Base-by-base conservation (phyloP, 2,797 vertebrate species). In the Sphenopsis melanotis region DNA sequence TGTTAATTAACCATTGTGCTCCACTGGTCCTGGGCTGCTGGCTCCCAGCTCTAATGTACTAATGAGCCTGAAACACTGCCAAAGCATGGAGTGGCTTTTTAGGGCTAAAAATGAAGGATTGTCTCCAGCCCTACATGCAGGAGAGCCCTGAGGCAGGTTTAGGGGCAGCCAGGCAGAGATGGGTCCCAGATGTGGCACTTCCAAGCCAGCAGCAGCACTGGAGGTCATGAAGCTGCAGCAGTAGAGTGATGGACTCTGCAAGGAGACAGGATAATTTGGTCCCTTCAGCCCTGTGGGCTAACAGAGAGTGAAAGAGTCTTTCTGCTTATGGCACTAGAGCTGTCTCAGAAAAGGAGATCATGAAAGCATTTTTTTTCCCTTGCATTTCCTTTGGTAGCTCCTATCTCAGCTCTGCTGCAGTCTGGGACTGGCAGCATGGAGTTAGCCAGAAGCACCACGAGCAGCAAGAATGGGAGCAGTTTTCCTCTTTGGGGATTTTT, bases 1-100 rank as follows among this genome's bases (percentile, higher is more conserved):
- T 91, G 72, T 83, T 96, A 94, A 95, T 96, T 92, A 96, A 91
- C 82, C 46, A 84, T 64, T 65, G 82, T 91, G 80, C 55, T 95
- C 81, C 39, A 17, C 75, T 68, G 57, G 77, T 82, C 65, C 71
- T n/a, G 50, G 41, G 64, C 75, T 86, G 77, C 63, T 34, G 36
- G 63, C 90, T 85, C 23, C 6, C 61, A 83, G 71, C 65, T 89
- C 89, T 64, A 36, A 57, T 6, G 30, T 42, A 71, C 22, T 87
- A 77, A 93, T 34, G 55, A 72, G 32, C 46, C 75, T 87, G 88
- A 91, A 91, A 64, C 6, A 3, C 19, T 81, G 87, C 78, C 93
- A 92, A 83, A 86, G 74, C 60, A 30, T 4, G 22, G 37, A 93
- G 68, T 10, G 32, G 44, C 66, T 84, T 84, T 80, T 29, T 15